These are phyloP conservation scores for Micromesistius poutassou DNA, from an alignment of 2,797 vertebrate genomes.

Conservation along the genomic window DNA sequence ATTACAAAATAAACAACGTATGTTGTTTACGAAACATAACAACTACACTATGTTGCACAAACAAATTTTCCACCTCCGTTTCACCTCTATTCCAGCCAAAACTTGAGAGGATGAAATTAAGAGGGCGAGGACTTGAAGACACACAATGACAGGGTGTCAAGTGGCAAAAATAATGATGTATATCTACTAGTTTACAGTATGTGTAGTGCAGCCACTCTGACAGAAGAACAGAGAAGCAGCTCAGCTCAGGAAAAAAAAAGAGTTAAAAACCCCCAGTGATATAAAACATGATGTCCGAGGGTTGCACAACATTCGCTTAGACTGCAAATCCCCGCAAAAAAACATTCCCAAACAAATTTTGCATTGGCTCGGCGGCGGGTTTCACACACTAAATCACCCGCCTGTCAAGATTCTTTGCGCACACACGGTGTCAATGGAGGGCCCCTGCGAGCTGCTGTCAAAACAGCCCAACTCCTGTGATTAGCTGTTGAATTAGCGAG, in stretches of 20 bases:
- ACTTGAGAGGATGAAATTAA: background rate
- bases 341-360: background rate
- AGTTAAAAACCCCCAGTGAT: background rate
- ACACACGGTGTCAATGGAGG: background rate
- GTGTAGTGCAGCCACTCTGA: background rate
- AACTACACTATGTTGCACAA: background rate
- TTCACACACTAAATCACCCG: background rate
- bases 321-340: too few relatives aligned
- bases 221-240: background rate
- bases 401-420: background rate
- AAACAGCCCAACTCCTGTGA: constrained; percentile 18
- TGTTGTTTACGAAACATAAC: background rate
- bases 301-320: background rate
- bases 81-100: background rate
- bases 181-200: background rate
- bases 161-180: background rate
- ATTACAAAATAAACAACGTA: background rate
- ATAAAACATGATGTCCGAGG: background rate
- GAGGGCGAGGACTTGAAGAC: background rate
- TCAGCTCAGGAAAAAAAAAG: background rate
- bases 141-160: background rate
- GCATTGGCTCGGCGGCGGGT: background rate
- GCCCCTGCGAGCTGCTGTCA: background rate
- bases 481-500: constrained; percentile 28
- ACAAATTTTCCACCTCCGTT: background rate